Percentiles rank a stretch among this genome's conserved stretches.
These are phyloP conservation scores for Therioaphis trifolii DNA, from an alignment of 2,888 invertebrate species.

Conservation along the genomic window DNA sequence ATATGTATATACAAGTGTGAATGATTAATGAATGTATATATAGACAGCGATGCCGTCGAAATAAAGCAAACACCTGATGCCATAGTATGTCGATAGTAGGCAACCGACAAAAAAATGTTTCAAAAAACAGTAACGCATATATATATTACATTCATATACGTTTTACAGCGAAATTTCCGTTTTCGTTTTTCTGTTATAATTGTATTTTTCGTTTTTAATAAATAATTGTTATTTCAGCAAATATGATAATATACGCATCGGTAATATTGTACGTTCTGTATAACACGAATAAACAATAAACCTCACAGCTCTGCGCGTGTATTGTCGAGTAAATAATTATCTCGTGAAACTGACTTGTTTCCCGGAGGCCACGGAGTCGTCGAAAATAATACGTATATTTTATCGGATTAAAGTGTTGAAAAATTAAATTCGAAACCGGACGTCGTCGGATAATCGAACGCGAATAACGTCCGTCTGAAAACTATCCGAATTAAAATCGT, in stretches of 20 bases:
- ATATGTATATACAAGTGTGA: background rate
- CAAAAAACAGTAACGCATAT: slow-evolving; percentile 5
- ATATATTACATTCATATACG: background rate
- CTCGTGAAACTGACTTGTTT: too few relatives aligned
- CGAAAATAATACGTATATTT: too few relatives aligned
- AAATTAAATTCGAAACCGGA: too few relatives aligned
- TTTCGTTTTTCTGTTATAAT: background rate
- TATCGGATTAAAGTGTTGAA: too few relatives aligned
- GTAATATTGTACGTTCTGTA: background rate
- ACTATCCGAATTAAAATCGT: too few relatives aligned
- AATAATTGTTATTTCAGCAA: background rate
- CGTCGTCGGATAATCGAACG: too few relatives aligned
- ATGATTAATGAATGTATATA: slow-evolving; percentile 48
- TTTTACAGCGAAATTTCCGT: background rate
- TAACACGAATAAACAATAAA: too few relatives aligned
- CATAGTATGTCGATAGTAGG: slow-evolving; percentile 1
- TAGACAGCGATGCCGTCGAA: slow-evolving; percentile 24
- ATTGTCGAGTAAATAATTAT: too few relatives aligned
- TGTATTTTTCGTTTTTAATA: background rate
- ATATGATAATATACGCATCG: background rate
- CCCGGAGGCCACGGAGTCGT: too few relatives aligned
- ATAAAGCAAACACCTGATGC: slow-evolving; percentile 52
- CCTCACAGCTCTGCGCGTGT: too few relatives aligned
- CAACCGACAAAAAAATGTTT: background rate
- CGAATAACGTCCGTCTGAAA: too few relatives aligned